These are phyloP conservation scores for Atethmia centrago DNA, from an alignment of 2,888 invertebrate species.

Conservation along the genomic window DNA sequence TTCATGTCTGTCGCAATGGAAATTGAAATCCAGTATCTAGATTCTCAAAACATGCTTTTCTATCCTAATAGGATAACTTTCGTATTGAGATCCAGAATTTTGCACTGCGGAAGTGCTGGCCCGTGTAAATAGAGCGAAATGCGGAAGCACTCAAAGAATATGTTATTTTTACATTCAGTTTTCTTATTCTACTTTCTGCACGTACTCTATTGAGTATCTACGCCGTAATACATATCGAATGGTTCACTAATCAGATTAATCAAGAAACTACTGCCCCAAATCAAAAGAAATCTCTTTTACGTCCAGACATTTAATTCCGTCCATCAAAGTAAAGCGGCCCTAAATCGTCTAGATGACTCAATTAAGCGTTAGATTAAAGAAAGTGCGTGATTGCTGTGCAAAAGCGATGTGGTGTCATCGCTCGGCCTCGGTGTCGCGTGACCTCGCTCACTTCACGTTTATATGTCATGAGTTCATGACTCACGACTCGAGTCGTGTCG, in stretches of 20 bases:
- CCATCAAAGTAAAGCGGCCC: constrained; percentile 49
- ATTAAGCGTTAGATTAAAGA: constrained; percentile 64
- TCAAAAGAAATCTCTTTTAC: constrained; percentile 50
- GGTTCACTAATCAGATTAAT: constrained; percentile 25
- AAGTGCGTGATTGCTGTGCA: constrained; percentile 66
- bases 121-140: constrained; percentile 21
- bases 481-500: constrained; percentile 26
- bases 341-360: constrained; percentile 59
- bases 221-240: constrained; percentile 14
- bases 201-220: constrained; percentile 3
- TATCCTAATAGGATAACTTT: constrained; percentile 46
- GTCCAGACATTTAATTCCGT: constrained; percentile 44
- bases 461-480: constrained; percentile 34
- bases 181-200: constrained; percentile 15
- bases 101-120: constrained; percentile 36
- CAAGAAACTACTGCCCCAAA: constrained; percentile 29
- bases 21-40: constrained; percentile 29
- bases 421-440: constrained; percentile 64
- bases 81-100: constrained; percentile 34
- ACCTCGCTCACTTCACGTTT: constrained; percentile 51
- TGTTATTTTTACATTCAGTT: constrained; percentile 22
- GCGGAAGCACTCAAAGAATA: constrained; percentile 27
- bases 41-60: constrained; percentile 18
- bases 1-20: constrained; percentile 20
- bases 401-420: constrained; percentile 64